Conservation (phyloP, 2,113 vertebrate genomes). For the Tetraodon nigroviridis region DNA sequence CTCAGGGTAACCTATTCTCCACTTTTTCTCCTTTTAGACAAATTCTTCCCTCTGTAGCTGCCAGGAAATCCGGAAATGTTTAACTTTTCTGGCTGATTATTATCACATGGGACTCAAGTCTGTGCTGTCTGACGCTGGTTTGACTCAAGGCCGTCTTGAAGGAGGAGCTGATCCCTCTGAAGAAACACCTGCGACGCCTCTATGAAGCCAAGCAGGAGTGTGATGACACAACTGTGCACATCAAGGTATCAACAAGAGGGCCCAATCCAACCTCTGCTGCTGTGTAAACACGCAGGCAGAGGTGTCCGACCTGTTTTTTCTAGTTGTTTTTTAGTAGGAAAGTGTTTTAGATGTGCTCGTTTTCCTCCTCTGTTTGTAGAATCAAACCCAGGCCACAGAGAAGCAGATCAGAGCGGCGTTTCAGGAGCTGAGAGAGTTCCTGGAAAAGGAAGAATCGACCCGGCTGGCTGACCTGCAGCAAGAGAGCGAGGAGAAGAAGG, state of each 20-base stretch:
- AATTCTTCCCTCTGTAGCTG: no score
- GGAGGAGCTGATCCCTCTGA: constrained; percentile 67
- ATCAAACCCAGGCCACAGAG: constrained; percentile 68
- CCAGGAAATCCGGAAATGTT: no score
- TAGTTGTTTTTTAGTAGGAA: no score
- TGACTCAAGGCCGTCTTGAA: constrained; percentile 60
- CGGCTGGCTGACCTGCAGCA: constrained; percentile 56
- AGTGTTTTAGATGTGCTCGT: not conserved
- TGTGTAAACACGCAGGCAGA: constrained; percentile 34
- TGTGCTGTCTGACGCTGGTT: no score
- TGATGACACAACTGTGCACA: constrained; percentile 75
- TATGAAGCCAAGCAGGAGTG: constrained; percentile 77
- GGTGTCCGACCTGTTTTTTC: not conserved
- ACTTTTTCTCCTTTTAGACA: not conserved
- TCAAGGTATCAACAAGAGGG: constrained; percentile 73
- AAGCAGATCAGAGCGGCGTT: constrained; percentile 69
- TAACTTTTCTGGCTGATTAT: no score
- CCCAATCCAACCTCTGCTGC: constrained; percentile 13
- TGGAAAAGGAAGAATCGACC: constrained; percentile 61
- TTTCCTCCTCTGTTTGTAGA: constrained; percentile 42
- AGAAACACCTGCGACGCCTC: constrained; percentile 70
- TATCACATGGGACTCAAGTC: no score
- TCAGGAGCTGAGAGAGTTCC: constrained; percentile 63
- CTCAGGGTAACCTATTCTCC: constrained; percentile 69
- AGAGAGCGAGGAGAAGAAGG: constrained; percentile 68